Evolutionary conservation across 2,888 invertebrate genomes (phyloP), one percentile per base, ranked within the genome.

Genomic region (Oxyteleia sp.): DNA sequence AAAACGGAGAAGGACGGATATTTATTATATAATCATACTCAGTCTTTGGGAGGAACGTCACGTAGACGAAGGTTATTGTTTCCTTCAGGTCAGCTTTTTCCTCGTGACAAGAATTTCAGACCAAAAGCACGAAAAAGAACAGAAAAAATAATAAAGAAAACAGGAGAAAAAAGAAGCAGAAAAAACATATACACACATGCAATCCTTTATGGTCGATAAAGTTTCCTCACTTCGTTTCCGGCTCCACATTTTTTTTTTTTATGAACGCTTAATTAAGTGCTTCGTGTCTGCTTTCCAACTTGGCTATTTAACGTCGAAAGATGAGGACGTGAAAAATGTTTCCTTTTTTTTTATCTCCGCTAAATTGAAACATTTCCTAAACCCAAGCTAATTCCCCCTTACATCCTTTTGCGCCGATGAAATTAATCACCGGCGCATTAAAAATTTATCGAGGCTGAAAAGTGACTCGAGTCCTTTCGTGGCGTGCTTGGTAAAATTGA

Each of bases 61-160:
- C 90, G 90, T 92, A 91, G 84, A 64, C 75, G 59, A 84, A 87
- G 87, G 88, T 90, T 91, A 91, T 91, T 91, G 90, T 90, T 91
- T 91, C 87, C 85, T 87, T 81, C 87, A 74, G 85, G 85, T 86
- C 84, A 82, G 82, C 86, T 86, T 87, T 86, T 79, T 84, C 80
- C 81, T 82, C 91, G 91, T 91, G 91, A 92, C 89, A 85, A 66
- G 90, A 91, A 92, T 92, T 87, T 69, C 74, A 55, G 68, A 51
- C 68, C 63, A 35, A 45, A 49, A 5, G 38, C 15, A 51, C 26
- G 55, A 53, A 16, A 23, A 51, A 35, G 29, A 64, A 26, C 45
- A 53, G 32, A 20, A 47, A 32, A 49, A 11, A 49, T 53, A 29
- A n/a, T 13, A 13, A 13, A n/a, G 15, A 43, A 43, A 43, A 15